phyloP scores from a whole-genome alignment of 2,888 invertebrate species.

The Suillia variegata region DNA sequence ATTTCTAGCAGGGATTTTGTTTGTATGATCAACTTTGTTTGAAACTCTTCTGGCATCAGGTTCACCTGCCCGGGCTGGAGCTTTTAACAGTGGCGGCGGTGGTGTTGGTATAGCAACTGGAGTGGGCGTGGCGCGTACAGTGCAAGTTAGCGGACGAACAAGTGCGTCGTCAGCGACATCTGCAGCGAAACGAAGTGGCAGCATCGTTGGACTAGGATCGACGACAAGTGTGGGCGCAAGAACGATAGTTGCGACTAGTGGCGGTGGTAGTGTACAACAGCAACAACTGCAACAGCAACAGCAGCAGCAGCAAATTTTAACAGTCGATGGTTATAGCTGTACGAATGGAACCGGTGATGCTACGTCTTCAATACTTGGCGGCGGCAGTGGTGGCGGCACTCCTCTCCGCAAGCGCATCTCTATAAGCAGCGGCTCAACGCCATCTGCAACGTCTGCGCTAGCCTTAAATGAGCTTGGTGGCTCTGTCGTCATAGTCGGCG shows the following conservation, averaged over 20 bases:
- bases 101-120: conserved; percentile 1
- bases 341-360: too few species aligned
- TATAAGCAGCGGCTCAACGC: conserved; percentile 27
- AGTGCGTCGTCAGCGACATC: conserved; percentile 17
- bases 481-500: conserved; percentile 5
- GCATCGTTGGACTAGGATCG: too few species aligned
- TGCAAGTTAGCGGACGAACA: conserved; percentile 27
- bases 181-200: not conserved
- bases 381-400: conserved; percentile 19
- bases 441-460: conserved; percentile 1
- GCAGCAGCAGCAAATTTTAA: too few species aligned
- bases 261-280: too few species aligned
- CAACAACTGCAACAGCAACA: too few species aligned
- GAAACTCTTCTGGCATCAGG: not conserved
- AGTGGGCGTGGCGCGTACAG: not conserved
- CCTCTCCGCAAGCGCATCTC: conserved; percentile 40
- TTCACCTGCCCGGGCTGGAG: not conserved
- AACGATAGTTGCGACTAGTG: too few species aligned
- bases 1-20: too few species aligned
- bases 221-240: too few species aligned
- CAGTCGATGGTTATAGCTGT: too few species aligned
- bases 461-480: conserved; percentile 11
- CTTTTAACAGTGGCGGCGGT: conserved; percentile 17
- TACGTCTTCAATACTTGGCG: conserved; percentile 5
- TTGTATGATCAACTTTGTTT: too few species aligned